Evolutionary conservation across 2,113 vertebrate species (phyloP).

Genomic region (Columbina picui): DNA sequence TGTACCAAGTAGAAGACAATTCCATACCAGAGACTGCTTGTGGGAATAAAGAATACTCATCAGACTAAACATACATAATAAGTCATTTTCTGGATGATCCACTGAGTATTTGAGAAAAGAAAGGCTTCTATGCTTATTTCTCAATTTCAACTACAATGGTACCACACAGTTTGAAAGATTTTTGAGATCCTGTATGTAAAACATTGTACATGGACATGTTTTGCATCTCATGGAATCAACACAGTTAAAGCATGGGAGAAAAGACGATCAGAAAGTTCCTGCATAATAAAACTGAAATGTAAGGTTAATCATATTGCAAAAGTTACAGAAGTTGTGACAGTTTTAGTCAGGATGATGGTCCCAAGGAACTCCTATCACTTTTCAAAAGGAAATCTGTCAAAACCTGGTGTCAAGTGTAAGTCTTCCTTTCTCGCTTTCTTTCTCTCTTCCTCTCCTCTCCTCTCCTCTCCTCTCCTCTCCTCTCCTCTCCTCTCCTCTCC

Average conservation of each 20-base stretch:
- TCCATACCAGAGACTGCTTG: background rate
- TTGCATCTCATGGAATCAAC: background rate
- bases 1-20: background rate
- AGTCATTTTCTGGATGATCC: fast-evolving
- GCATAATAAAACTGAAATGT: no score
- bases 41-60: background rate
- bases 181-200: fast-evolving
- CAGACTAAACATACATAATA: background rate
- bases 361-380: background rate
- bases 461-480: fast-evolving
- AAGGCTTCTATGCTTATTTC: background rate
- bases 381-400: background rate
- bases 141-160: background rate
- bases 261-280: fast-evolving
- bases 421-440: background rate
- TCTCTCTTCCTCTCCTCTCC: fast-evolving
- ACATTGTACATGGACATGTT: fast-evolving
- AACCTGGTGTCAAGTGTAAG: fast-evolving
- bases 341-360: background rate
- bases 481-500: background rate
- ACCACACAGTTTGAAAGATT: background rate
- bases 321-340: fast-evolving
- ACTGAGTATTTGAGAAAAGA: background rate
- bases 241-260: fast-evolving
- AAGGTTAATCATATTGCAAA: background rate